phyloP scores from a whole-genome alignment of 2,888 invertebrate genomes.

The Amphiduros pacificus region DNA sequence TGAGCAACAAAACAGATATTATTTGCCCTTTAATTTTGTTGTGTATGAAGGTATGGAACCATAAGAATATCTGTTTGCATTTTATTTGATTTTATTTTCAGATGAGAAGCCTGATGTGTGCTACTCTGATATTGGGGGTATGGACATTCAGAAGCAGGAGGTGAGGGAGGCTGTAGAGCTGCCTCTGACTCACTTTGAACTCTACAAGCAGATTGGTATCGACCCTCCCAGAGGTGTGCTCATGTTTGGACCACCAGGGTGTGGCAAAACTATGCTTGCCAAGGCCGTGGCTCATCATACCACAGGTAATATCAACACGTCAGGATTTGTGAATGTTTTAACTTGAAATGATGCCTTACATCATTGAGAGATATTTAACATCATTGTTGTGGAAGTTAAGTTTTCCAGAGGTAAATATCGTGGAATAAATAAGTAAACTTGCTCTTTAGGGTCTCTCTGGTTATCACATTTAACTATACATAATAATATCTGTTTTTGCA shows the following conservation, averaged over 20 bases:
- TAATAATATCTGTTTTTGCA: constrained; percentile 34
- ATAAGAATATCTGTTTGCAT: not conserved
- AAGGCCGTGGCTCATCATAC: constrained; percentile 99
- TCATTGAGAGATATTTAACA: too few relatives aligned
- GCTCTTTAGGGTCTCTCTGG: too few relatives aligned
- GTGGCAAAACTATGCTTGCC: constrained; percentile 99
- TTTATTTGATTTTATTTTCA: constrained; percentile 41
- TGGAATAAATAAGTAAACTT: too few relatives aligned
- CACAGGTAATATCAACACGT: too few relatives aligned
- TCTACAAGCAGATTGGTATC: constrained; percentile 96
- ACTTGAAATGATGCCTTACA: too few relatives aligned
- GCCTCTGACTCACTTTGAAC: constrained; percentile 95
- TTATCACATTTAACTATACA: too few relatives aligned
- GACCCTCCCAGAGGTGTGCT: constrained; percentile 97
- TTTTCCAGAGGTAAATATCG: too few relatives aligned
- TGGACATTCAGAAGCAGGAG: constrained; percentile 99
- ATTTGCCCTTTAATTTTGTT: too few relatives aligned
- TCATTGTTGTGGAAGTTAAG: too few relatives aligned
- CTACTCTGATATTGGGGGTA: constrained; percentile 97
- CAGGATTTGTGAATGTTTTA: too few relatives aligned
- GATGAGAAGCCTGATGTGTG: constrained; percentile 98
- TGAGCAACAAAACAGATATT: too few relatives aligned
- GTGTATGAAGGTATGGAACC: too few relatives aligned
- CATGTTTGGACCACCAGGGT: constrained; percentile 99
- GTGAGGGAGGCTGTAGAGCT: constrained; percentile 98